These are phyloP conservation scores for Brachypteracias leptosomus DNA, from an alignment of 2,113 vertebrate species.

Conservation along the genomic window DNA sequence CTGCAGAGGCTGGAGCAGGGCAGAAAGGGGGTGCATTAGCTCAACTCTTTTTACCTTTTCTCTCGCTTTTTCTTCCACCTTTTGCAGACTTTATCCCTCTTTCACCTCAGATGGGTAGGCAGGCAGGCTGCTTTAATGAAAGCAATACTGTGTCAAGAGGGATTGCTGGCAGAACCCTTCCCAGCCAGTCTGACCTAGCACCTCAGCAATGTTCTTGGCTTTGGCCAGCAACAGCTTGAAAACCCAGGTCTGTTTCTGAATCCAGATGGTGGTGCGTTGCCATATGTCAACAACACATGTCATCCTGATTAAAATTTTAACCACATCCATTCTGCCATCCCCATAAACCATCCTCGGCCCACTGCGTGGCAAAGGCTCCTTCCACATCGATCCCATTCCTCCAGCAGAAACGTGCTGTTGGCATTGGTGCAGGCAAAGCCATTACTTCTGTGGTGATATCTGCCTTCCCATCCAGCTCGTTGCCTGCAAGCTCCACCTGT, in stretches of 20 bases:
- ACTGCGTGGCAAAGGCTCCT: slow-evolving; percentile 38
- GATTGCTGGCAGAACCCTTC: slow-evolving; percentile 71
- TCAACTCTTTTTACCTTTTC: neutral
- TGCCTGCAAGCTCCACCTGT: slow-evolving; percentile 13
- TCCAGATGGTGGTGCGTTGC: slow-evolving; percentile 80
- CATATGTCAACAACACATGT: slow-evolving; percentile 85
- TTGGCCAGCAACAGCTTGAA: slow-evolving; percentile 83
- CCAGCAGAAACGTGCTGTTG: neutral
- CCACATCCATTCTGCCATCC: slow-evolving; percentile 71
- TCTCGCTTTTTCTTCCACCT: neutral
- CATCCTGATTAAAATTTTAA: slow-evolving; percentile 83
- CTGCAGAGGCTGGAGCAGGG: neutral
- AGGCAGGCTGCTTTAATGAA: slow-evolving; percentile 60
- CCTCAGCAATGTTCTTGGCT: slow-evolving; percentile 77
- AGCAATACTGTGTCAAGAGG: slow-evolving; percentile 60
- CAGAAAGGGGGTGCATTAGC: neutral
- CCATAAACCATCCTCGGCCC: slow-evolving; percentile 62
- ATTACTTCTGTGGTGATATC: neutral
- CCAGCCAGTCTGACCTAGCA: slow-evolving; percentile 76
- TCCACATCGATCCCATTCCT: neutral
- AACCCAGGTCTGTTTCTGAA: slow-evolving; percentile 83
- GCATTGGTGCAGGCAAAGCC: neutral
- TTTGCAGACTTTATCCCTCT: slow-evolving; percentile 4
- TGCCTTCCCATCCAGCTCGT: neutral
- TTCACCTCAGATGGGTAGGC: slow-evolving; percentile 55